Percentiles rank a stretch among this genome's conserved stretches.
Conservation (phyloP, 1,140 invertebrate genomes). For the Bombus balteatus region DNA sequence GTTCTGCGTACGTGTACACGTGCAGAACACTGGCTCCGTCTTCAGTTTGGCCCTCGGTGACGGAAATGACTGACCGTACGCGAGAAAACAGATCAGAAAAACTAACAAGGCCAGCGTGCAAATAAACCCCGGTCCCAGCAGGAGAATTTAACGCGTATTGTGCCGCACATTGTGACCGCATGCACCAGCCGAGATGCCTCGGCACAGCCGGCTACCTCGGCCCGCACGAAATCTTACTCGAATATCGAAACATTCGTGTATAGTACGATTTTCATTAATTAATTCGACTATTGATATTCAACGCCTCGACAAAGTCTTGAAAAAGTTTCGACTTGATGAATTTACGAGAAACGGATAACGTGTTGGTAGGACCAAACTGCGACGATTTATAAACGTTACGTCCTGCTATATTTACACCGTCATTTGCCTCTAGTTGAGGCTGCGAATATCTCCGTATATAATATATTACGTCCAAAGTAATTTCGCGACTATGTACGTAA, state of each 20-base stretch:
- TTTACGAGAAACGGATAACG: no score
- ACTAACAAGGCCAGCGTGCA: conserved; percentile 39
- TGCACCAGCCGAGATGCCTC: neutral
- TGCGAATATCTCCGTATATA: no score
- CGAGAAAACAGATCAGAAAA: conserved; percentile 2
- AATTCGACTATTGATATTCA: no score
- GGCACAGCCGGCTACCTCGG: no score
- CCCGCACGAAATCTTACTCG: neutral
- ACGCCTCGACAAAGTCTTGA: no score
- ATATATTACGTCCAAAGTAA: neutral
- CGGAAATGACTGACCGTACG: conserved; percentile 28
- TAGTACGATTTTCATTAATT: no score
- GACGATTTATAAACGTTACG: no score
- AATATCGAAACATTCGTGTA: conserved; percentile 55
- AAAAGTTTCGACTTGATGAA: no score
- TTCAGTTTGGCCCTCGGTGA: neutral
- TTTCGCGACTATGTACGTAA: conserved; percentile 13
- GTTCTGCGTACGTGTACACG: conserved; percentile 2
- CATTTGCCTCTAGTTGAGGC: no score
- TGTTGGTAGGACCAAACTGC: no score
- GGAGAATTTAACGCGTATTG: conserved; percentile 27
- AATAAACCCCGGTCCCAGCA: conserved; percentile 46
- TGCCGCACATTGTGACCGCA: conserved; percentile 19
- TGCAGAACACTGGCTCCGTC: conserved; percentile 12
- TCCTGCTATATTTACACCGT: no score